phyloP scores from a whole-genome alignment of 1,140 invertebrate species.

The Zaprionus kolodkinae region DNA sequence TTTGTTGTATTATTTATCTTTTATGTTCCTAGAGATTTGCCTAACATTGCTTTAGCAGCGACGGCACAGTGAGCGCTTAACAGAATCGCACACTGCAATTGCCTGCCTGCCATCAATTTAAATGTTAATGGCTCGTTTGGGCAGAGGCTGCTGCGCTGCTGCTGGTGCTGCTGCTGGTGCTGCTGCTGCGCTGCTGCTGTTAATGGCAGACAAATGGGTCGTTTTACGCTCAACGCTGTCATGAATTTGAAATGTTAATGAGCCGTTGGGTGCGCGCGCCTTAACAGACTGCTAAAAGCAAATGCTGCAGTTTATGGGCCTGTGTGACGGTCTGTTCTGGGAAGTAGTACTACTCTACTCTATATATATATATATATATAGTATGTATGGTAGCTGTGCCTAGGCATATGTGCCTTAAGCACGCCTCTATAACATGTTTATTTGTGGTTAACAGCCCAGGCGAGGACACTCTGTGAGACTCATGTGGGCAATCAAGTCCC shows the following conservation, averaged over 20 bases:
- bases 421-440: conserved; percentile 38
- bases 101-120: conserved; percentile 59
- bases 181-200: conserved; percentile 52
- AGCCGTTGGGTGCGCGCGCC: conserved; percentile 54
- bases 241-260: conserved; percentile 76
- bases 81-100: conserved; percentile 41
- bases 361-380: background rate
- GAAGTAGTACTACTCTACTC: background rate
- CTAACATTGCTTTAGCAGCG: conserved; percentile 36
- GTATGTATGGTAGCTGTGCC: background rate
- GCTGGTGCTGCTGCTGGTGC: conserved; percentile 28
- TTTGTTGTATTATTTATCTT: background rate
- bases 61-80: conserved; percentile 16
- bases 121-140: conserved; percentile 67
- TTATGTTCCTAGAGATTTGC: conserved; percentile 2
- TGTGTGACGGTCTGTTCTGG: conserved; percentile 8
- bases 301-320: conserved; percentile 61
- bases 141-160: conserved; percentile 43
- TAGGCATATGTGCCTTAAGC: conserved; percentile 8
- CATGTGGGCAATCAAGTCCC: conserved; percentile 28
- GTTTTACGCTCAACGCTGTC: conserved; percentile 63
- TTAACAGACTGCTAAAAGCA: conserved; percentile 70
- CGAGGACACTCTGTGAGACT: conserved; percentile 11
- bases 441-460: conserved; percentile 35
- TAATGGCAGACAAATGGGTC: conserved; percentile 66